These are phyloP conservation scores for Irena cyanogastra DNA, from an alignment of 2,113 vertebrate genomes.

Conservation along the genomic window DNA sequence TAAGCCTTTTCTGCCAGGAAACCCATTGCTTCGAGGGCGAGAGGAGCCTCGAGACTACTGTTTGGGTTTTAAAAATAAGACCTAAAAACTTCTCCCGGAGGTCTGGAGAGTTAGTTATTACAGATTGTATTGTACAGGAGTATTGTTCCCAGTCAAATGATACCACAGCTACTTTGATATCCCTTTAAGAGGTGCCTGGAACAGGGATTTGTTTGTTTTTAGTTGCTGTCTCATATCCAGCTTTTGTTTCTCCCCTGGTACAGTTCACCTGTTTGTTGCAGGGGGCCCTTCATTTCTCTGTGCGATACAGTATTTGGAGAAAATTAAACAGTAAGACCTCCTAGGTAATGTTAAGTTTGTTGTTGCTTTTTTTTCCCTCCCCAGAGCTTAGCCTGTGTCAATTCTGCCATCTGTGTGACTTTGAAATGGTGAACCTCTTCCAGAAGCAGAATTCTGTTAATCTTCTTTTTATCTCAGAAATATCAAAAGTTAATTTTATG, in stretches of 20 bases:
- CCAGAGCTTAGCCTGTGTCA: not conserved
- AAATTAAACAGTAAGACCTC: not conserved
- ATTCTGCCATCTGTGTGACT: not conserved
- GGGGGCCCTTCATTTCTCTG: not conserved
- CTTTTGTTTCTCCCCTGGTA: not conserved
- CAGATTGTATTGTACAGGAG: not conserved
- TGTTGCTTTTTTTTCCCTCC: not conserved
- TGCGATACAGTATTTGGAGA: not conserved
- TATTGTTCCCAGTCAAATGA: not conserved
- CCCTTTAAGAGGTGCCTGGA: not conserved
- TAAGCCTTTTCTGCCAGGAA: not conserved
- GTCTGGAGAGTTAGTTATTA: not conserved
- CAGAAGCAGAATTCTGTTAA: not conserved
- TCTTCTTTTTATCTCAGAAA: not conserved
- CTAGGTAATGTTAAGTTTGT: not conserved
- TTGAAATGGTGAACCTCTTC: not conserved
- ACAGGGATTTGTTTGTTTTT: not conserved
- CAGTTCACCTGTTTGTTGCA: not conserved
- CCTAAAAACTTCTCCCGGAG: not conserved
- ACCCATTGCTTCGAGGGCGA: accelerated
- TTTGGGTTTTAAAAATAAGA: not conserved
- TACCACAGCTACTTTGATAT: not conserved
- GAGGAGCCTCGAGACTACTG: not conserved
- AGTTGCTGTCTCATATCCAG: constrained; percentile 30
- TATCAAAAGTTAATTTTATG: not conserved